These are phyloP conservation scores for Troides helena DNA, from an alignment of 2,888 invertebrate genomes.

Conservation along the genomic window DNA sequence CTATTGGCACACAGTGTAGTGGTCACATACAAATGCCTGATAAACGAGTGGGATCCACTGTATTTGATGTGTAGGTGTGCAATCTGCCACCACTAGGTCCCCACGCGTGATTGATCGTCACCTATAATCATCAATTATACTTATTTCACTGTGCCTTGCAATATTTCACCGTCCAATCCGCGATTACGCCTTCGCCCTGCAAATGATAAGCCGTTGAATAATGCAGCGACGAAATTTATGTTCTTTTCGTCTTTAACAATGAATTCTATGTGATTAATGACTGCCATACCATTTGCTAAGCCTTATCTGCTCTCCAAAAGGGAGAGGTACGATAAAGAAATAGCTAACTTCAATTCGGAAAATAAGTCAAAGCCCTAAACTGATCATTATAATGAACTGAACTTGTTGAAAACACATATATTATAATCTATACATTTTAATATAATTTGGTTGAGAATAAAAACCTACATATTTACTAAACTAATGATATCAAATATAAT, in stretches of 20 bases:
- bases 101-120: constrained; percentile 40
- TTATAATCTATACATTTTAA: too few species aligned
- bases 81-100: constrained; percentile 43
- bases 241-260: constrained; percentile 22
- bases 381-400: too few species aligned
- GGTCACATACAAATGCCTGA: constrained; percentile 29
- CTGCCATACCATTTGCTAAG: not conserved
- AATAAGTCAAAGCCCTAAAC: too few species aligned
- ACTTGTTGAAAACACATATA: too few species aligned
- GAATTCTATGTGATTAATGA: constrained; percentile 15
- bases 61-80: constrained; percentile 44
- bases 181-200: constrained; percentile 38
- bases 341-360: not conserved
- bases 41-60: constrained; percentile 21
- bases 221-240: constrained; percentile 51
- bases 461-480: too few species aligned
- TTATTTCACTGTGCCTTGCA: constrained; percentile 57
- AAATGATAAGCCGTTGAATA: constrained; percentile 48
- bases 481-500: too few species aligned
- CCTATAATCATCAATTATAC: constrained; percentile 55
- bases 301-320: not conserved
- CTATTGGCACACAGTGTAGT: constrained; percentile 28
- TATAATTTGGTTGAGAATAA: too few species aligned
- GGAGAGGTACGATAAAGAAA: not conserved
- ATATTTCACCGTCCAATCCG: constrained; percentile 50